A percentile compares a stretch with the other conserved stretches of the same genome.
Evolutionary conservation across 2,888 invertebrate species (phyloP).

Genomic region (Dryomyza anilis): DNA sequence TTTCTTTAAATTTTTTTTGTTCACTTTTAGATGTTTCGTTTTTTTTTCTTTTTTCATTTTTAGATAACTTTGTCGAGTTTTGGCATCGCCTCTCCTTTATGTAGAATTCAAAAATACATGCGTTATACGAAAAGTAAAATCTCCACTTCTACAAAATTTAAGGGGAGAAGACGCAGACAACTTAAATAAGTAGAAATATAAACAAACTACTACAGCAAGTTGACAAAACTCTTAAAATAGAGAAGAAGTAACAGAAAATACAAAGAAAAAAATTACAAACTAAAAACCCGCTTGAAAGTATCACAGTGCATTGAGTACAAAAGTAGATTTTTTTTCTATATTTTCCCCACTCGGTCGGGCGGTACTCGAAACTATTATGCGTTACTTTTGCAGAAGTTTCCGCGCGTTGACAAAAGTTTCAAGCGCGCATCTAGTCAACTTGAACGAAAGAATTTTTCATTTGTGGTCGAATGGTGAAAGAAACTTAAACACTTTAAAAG

Average conservation of each 20-base stretch:
- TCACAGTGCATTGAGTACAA: not conserved
- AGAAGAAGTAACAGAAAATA: constrained; percentile 25
- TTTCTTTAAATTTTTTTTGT: too few relatives aligned
- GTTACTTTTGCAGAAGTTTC: too few relatives aligned
- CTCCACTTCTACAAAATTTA: too few relatives aligned
- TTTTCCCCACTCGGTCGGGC: not conserved
- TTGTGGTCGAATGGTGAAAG: not conserved
- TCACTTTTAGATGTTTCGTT: too few relatives aligned
- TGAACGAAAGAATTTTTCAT: not conserved
- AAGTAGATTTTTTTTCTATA: not conserved
- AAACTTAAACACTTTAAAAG: too few relatives aligned
- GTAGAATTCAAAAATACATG: too few relatives aligned
- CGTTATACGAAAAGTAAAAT: too few relatives aligned
- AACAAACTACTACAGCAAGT: constrained; percentile 42
- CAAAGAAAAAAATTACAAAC: not conserved
- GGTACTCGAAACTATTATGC: not conserved
- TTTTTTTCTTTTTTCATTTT: too few relatives aligned
- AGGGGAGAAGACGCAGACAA: too few relatives aligned
- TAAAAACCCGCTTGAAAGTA: not conserved
- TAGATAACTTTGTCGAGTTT: too few relatives aligned
- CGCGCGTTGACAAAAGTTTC: constrained; percentile 6
- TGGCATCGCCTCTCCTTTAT: too few relatives aligned
- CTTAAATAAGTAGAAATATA: constrained; percentile 39
- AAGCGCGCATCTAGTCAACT: not conserved
- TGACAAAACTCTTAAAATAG: constrained; percentile 50